A percentile compares a stretch with the other conserved stretches of the same genome.
Evolutionary conservation across 2,797 vertebrate species (phyloP).

Genomic region (Kryptopterus vitreolus): DNA sequence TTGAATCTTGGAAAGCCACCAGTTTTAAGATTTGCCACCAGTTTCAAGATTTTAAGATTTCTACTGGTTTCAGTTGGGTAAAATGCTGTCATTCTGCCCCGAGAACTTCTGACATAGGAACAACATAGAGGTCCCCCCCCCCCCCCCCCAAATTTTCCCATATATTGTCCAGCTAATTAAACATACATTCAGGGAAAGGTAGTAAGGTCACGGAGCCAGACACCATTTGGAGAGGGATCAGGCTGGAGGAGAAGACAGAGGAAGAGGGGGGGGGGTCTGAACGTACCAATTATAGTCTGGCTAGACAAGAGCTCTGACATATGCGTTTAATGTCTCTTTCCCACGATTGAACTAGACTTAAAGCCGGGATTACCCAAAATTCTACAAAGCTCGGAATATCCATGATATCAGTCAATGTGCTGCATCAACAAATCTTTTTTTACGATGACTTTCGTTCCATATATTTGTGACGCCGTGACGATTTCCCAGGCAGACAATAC

Average conservation of each 20-base stretch:
- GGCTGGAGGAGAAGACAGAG: conserved; percentile 60
- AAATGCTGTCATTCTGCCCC: not conserved
- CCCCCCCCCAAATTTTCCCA: conserved; percentile 15
- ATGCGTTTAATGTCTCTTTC: conserved; percentile 41
- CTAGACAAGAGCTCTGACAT: conserved; percentile 67
- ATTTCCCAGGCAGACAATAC: not conserved
- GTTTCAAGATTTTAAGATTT: not conserved
- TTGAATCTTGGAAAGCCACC: not conserved
- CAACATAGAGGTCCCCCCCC: not conserved
- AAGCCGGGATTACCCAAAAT: not conserved
- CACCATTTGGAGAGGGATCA: conserved; percentile 67
- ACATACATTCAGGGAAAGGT: conserved; percentile 65
- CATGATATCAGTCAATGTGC: not conserved
- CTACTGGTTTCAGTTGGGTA: not conserved
- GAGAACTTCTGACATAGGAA: not conserved
- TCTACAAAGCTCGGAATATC: not conserved
- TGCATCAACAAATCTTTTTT: not conserved
- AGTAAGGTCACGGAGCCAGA: conserved; percentile 71
- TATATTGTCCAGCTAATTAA: conserved; percentile 43
- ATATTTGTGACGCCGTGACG: not conserved
- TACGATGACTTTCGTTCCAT: not conserved
- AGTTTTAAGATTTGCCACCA: not conserved
- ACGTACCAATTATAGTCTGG: conserved; percentile 72
- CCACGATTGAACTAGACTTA: conserved; percentile 32
- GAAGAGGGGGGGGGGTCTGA: conserved; percentile 70